Conservation (phyloP, 2,888 invertebrate species). For the Lapara coniferarum region DNA sequence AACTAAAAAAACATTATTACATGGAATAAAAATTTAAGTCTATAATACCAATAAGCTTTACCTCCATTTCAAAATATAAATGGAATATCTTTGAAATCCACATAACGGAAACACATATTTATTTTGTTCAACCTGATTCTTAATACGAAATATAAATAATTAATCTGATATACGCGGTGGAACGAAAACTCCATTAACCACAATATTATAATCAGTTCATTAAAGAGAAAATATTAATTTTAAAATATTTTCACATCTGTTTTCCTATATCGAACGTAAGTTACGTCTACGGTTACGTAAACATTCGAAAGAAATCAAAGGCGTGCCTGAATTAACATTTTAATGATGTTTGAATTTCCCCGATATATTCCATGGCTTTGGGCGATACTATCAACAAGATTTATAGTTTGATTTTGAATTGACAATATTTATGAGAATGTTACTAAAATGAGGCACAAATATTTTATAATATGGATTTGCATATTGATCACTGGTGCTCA, state of each 20-base stretch:
- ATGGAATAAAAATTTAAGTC: too few relatives aligned
- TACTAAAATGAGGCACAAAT: too few relatives aligned
- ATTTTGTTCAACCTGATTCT: neutral
- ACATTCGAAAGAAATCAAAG: slow-evolving; percentile 13
- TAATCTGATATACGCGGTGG: neutral
- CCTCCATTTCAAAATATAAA: neutral
- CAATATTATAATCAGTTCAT: neutral
- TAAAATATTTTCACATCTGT: neutral
- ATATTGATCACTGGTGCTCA: too few relatives aligned
- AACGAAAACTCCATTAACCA: neutral
- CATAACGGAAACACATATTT: neutral
- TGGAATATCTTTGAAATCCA: neutral
- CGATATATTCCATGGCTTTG: neutral
- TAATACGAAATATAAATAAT: neutral
- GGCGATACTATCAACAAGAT: neutral
- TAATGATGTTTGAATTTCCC: slow-evolving; percentile 18
- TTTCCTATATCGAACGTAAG: neutral
- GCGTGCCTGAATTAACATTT: slow-evolving; percentile 12
- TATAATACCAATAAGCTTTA: too few relatives aligned
- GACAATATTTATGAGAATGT: neutral
- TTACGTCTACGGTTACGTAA: neutral
- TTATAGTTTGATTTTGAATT: neutral
- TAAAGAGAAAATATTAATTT: slow-evolving; percentile 1
- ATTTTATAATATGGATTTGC: too few relatives aligned
- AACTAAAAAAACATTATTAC: too few relatives aligned